Evolutionary conservation across 2,113 vertebrate species (phyloP).

Genomic region (Eulacestoma nigropectus): DNA sequence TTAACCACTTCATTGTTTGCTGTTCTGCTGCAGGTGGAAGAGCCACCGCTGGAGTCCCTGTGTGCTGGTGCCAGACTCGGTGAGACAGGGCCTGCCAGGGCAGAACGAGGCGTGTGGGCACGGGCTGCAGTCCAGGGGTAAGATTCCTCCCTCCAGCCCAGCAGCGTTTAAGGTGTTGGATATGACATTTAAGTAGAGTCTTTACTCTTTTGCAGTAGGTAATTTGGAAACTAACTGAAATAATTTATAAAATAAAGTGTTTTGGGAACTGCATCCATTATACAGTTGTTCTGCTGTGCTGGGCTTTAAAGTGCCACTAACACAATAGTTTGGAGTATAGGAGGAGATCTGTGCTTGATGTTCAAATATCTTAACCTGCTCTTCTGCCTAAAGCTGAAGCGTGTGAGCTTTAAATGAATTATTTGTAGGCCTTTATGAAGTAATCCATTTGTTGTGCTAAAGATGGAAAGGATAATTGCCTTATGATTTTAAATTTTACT

Average conservation of each 20-base stretch:
- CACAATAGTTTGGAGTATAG: not conserved
- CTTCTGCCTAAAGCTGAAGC: not conserved
- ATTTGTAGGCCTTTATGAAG: not conserved
- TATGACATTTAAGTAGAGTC: not conserved
- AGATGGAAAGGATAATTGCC: not conserved
- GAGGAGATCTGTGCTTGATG: not conserved
- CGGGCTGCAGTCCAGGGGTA: conserved; percentile 89
- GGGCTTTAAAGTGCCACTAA: not conserved
- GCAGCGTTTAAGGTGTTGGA: too few relatives aligned
- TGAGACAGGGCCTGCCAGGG: conserved; percentile 72
- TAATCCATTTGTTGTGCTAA: not conserved
- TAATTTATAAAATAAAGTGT: not conserved
- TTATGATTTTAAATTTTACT: not conserved
- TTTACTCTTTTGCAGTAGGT: not conserved
- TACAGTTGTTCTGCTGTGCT: not conserved
- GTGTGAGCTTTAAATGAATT: not conserved
- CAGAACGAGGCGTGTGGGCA: conserved; percentile 82
- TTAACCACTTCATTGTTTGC: not conserved
- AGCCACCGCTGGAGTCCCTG: conserved; percentile 87
- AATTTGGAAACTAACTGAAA: not conserved
- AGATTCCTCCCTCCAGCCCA: conserved; percentile 2
- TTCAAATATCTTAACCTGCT: not conserved
- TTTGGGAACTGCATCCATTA: not conserved
- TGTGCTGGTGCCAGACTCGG: conserved; percentile 81
- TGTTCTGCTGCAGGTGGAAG: conserved; percentile 78